phyloP scores from a whole-genome alignment of 2,113 vertebrate genomes.

The Ginglymostoma cirratum region DNA sequence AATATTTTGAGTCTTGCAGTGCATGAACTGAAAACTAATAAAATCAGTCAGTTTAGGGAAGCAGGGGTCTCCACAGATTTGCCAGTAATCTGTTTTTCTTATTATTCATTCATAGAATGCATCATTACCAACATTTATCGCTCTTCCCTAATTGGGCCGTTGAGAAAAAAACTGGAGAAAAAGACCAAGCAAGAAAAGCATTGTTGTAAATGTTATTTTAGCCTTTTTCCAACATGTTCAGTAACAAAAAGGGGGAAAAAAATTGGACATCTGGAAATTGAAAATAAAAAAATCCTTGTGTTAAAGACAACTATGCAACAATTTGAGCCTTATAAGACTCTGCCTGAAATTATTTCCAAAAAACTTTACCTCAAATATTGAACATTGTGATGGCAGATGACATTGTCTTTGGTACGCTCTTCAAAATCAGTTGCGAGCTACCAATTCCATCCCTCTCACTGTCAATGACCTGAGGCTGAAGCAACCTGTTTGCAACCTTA shows the following conservation, averaged over 20 bases:
- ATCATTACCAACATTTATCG: too few relatives aligned
- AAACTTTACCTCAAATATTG: not conserved
- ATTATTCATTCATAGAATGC: too few relatives aligned
- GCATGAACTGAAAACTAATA: not conserved
- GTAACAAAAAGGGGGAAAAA: not conserved
- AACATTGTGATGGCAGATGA: too few relatives aligned
- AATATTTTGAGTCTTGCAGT: not conserved
- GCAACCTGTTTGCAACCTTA: too few relatives aligned
- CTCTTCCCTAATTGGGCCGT: too few relatives aligned
- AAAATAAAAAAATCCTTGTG: not conserved
- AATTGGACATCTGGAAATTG: not conserved
- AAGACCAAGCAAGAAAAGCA: not conserved
- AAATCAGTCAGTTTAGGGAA: not conserved
- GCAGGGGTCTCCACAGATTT: not conserved
- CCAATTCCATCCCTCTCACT: too few relatives aligned
- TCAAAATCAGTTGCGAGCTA: too few relatives aligned
- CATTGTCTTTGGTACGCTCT: too few relatives aligned
- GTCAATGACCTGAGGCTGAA: too few relatives aligned
- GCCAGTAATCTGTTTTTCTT: not conserved
- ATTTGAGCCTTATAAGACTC: not conserved
- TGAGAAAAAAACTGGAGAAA: not conserved
- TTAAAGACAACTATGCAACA: not conserved
- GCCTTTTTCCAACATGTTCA: not conserved
- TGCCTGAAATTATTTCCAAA: not conserved
- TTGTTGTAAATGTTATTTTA: not conserved